A percentile compares a stretch with the other conserved stretches of the same genome.
Evolutionary conservation across 2,797 vertebrate species (phyloP).

Genomic region (Echiichthys vipera): DNA sequence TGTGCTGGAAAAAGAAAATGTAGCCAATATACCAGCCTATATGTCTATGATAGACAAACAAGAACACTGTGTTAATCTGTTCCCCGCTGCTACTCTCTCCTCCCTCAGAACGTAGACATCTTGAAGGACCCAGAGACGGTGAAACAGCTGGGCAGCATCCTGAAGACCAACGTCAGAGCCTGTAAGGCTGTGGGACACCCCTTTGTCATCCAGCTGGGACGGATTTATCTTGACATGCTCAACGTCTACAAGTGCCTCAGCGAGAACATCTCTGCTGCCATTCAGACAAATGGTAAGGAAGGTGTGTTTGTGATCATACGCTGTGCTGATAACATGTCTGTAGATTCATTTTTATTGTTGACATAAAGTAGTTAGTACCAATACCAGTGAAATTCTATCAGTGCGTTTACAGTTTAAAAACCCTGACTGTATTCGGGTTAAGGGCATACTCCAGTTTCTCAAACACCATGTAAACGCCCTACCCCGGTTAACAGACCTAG

Average conservation of each 20-base stretch:
- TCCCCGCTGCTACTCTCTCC: not conserved
- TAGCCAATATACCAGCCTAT: not conserved
- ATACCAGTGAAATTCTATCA: too few relatives aligned
- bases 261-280: constrained; percentile 99
- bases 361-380: too few relatives aligned
- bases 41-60: not conserved
- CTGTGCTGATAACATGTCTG: not conserved
- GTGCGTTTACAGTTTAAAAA: too few relatives aligned
- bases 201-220: constrained; percentile 97
- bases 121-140: constrained; percentile 98
- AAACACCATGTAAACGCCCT: too few relatives aligned
- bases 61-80: not conserved
- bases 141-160: constrained; percentile 97
- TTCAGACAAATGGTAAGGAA: constrained; percentile 95
- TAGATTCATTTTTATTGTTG: not conserved
- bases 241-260: constrained; percentile 99
- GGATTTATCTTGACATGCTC: constrained; percentile 99
- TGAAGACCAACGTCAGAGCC: constrained; percentile 97
- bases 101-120: constrained; percentile 95
- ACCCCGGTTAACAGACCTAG: too few relatives aligned
- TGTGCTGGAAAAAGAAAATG: too few relatives aligned
- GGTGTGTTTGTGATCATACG: constrained; percentile 3
- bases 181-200: constrained; percentile 99
- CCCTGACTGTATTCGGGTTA: too few relatives aligned
- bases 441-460: too few relatives aligned